Evolutionary conservation across 2,113 vertebrate species (phyloP), one percentile per base, ranked within the genome.

Genomic region (Bujurquina vittata): DNA sequence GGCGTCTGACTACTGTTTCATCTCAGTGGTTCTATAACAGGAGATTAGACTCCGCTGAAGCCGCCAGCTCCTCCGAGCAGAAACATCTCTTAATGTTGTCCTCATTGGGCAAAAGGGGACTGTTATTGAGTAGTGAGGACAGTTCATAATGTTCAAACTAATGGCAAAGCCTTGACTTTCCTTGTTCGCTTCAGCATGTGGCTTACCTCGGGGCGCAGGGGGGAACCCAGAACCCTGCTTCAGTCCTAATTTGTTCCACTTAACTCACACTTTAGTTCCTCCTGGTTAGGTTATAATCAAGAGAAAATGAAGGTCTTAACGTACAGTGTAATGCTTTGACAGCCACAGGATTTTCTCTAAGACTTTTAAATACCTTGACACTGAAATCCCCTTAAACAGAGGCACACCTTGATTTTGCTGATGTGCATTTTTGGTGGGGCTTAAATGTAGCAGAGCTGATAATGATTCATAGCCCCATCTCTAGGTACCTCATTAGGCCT

Each of bases 401-500:
- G 26, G 62, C 77, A 14, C 91, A 84, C 85, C 83, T 85, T 79
- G 80, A 92, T 87, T 90, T 84, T 29, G 92, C 93, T 93, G 93
- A 93, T 89, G 55, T 83, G 86, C 88, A 74, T 83, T 89, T 93
- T 93, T 83, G 37, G 75, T 49, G 72, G 69, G 77, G 80, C 83
- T 91, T 88, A 84, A 93, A 91, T 86, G 86, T 91, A 92, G 84
- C 89, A 84, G 91, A 93, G 91, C 91, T 92, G 86, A 89, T 93
- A 84, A 87, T 91, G 93, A 94, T 93, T 93, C 92, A 91, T 88
- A 87, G 89, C 65, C 83, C 73, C 85, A 84, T 95, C 94, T 94
- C 93, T 78, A 40, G 94, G 88, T 89, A 92, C 90, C 93, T 95
- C 93, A 95, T 95, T 95, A 95, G 89, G 78, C 78, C 31, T 83